These are phyloP conservation scores for Dascillus cervinus DNA, from an alignment of 2,888 invertebrate species.

Conservation along the genomic window DNA sequence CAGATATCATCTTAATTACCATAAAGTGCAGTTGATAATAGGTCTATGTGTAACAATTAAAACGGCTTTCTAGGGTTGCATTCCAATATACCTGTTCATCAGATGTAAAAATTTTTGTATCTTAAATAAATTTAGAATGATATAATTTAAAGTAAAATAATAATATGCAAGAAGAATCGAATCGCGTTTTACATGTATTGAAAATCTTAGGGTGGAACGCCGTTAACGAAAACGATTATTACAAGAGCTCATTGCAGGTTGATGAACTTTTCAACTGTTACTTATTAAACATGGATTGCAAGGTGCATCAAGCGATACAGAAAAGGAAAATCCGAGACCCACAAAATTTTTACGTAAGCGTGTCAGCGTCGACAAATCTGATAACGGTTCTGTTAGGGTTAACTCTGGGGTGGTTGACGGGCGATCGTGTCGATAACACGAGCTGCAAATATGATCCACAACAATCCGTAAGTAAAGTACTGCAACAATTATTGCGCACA, in stretches of 20 bases:
- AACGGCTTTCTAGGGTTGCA: too few species aligned
- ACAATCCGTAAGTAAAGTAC: conserved; percentile 31
- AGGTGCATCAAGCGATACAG: conserved; percentile 51
- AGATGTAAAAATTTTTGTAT: too few species aligned
- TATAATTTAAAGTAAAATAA: too few species aligned
- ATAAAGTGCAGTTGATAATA: too few species aligned
- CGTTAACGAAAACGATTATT: not conserved
- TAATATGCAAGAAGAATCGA: too few species aligned
- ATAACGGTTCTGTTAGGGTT: conserved; percentile 53
- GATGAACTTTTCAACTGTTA: conserved; percentile 76
- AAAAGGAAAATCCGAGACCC: too few species aligned
- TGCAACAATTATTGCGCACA: conserved; percentile 7
- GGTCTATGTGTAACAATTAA: too few species aligned
- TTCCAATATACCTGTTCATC: too few species aligned
- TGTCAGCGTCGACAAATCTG: conserved; percentile 44
- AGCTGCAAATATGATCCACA: conserved; percentile 41
- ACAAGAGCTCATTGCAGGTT: conserved; percentile 47
- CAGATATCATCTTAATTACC: too few species aligned
- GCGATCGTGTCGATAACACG: conserved; percentile 36
- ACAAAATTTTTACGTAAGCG: conserved; percentile 55
- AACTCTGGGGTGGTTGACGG: conserved; percentile 55
- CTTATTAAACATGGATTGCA: conserved; percentile 62
- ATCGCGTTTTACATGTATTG: too few species aligned
- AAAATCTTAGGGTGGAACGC: too few species aligned
- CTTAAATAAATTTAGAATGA: too few species aligned